Conservation (phyloP, 2,797 vertebrate genomes). For the Parambassis ranga region DNA sequence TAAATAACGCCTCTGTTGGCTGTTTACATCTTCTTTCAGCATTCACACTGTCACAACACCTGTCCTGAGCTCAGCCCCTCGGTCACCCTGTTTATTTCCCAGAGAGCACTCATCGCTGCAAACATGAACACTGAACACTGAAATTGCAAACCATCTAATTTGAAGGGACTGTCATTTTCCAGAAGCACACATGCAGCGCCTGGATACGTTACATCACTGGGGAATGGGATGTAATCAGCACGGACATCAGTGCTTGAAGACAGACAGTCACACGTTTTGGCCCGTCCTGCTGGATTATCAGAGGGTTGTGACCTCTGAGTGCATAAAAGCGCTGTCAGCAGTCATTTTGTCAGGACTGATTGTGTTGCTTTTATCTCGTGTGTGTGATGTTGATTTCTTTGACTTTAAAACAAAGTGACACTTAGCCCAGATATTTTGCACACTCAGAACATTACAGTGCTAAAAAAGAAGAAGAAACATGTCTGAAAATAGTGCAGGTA, state of each 20-base stretch:
- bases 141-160: slow-evolving; percentile 41
- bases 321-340: slow-evolving; percentile 43
- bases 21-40: neutral
- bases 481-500: slow-evolving; percentile 46
- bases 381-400: neutral
- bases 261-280: slow-evolving; percentile 15
- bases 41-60: neutral
- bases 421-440: neutral
- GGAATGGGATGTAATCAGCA: slow-evolving; percentile 24
- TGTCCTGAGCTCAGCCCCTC: neutral
- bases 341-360: neutral
- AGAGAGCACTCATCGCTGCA: neutral
- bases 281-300: slow-evolving; percentile 45
- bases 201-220: slow-evolving; percentile 36
- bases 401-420: neutral
- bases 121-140: neutral
- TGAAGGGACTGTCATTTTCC: slow-evolving; percentile 27
- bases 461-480: neutral
- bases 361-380: neutral
- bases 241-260: slow-evolving; percentile 32
- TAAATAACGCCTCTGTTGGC: slow-evolving; percentile 26
- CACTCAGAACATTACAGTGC: neutral
- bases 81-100: neutral
- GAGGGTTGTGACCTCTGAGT: slow-evolving; percentile 24
- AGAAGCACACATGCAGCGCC: slow-evolving; percentile 10